Evolutionary conservation across 2,888 invertebrate genomes (phyloP).

Genomic region (Melieria picta): DNA sequence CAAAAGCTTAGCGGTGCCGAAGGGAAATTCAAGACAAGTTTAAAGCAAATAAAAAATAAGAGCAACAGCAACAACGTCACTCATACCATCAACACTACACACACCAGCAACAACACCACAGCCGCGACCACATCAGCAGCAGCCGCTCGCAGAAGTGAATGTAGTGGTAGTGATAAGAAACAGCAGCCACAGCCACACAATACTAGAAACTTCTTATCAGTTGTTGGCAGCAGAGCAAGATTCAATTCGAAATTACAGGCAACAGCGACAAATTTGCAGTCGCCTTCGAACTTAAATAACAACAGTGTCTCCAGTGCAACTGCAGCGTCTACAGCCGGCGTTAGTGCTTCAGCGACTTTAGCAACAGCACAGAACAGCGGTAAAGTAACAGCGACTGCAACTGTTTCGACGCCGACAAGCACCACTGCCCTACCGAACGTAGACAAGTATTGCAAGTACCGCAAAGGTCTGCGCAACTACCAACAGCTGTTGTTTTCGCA

Average conservation of each 20-base stretch:
- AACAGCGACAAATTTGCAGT: constrained; percentile 30
- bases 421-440: constrained; percentile 29
- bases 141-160: constrained; percentile 42
- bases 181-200: constrained; percentile 39
- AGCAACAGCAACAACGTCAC: constrained; percentile 27
- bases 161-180: constrained; percentile 42
- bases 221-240: constrained; percentile 47
- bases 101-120: constrained; percentile 20
- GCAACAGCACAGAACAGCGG: constrained; percentile 5
- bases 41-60: constrained; percentile 34
- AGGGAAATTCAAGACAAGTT: constrained; percentile 29
- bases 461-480: constrained; percentile 53
- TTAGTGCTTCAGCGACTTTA: not conserved
- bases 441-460: constrained; percentile 53
- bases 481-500: constrained; percentile 46
- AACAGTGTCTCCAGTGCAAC: not conserved
- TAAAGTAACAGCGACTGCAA: constrained; percentile 16
- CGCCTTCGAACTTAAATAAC: constrained; percentile 7
- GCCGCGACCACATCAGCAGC: constrained; percentile 16
- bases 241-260: constrained; percentile 42
- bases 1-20: constrained; percentile 16
- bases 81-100: constrained; percentile 24
- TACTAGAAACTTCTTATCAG: constrained; percentile 46
- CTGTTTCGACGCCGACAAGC: constrained; percentile 17
- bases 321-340: not conserved